These are phyloP conservation scores for Periparus ater DNA, from an alignment of 2,797 vertebrate genomes.

Conservation along the genomic window DNA sequence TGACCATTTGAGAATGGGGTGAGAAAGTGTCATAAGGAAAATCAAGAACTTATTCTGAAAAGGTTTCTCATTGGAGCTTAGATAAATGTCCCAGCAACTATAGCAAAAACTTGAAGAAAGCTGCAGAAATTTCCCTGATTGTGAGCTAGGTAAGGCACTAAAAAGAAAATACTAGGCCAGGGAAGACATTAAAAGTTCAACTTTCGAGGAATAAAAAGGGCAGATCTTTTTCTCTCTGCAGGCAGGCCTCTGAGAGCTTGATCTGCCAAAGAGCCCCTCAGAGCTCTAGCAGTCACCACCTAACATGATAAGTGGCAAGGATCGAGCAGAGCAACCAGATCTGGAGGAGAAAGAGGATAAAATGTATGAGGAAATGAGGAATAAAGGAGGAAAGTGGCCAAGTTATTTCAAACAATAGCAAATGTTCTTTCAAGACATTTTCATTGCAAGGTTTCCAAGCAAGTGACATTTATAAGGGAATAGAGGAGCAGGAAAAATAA, in stretches of 20 bases:
- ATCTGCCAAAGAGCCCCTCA: background rate
- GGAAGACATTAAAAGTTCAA: background rate
- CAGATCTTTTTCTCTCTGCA: background rate
- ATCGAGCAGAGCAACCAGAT: background rate
- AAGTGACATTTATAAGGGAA: background rate
- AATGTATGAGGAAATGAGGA: background rate
- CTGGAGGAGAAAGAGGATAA: background rate
- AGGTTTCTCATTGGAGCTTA: background rate
- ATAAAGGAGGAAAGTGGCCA: background rate
- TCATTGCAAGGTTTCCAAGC: background rate
- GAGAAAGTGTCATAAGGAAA: background rate
- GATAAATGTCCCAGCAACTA: background rate
- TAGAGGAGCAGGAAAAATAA: background rate
- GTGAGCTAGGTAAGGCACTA: background rate
- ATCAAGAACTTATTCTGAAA: background rate
- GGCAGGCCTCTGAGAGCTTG: background rate
- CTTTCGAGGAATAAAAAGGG: background rate
- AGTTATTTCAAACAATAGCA: background rate
- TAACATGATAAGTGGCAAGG: accelerated
- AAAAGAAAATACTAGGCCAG: background rate
- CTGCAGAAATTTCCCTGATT: background rate
- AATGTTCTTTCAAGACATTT: background rate
- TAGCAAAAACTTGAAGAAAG: background rate
- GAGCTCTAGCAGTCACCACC: background rate
- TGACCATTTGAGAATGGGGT: background rate